These are phyloP conservation scores for Morus bassanus DNA, from an alignment of 2,797 vertebrate species.

Conservation along the genomic window DNA sequence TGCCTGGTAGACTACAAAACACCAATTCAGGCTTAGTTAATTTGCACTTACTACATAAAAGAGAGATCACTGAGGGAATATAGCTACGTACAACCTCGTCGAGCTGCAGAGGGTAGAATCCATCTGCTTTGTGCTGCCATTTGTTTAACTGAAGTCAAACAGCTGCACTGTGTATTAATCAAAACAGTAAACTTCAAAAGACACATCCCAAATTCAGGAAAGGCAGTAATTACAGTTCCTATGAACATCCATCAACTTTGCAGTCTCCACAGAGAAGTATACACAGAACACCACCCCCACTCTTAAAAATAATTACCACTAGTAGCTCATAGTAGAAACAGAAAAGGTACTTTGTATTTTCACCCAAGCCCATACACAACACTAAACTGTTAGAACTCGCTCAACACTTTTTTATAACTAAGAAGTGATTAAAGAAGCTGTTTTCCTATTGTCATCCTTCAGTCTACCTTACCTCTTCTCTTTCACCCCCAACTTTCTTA, in stretches of 20 bases:
- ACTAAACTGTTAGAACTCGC: not conserved
- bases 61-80: not conserved
- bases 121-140: not conserved
- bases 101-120: not conserved
- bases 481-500: not conserved
- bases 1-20: not conserved
- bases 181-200: not conserved
- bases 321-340: not conserved
- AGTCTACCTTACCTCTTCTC: not conserved
- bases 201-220: not conserved
- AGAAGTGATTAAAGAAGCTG: not conserved
- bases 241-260: not conserved
- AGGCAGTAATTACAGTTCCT: not conserved
- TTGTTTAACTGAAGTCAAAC: not conserved
- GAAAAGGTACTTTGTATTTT: not conserved
- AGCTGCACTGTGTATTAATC: not conserved
- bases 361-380: not conserved
- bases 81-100: not conserved
- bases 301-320: not conserved
- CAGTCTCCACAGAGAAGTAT: not conserved
- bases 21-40: not conserved
- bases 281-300: not conserved
- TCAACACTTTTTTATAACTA: not conserved
- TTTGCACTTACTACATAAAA: constrained; percentile 7
- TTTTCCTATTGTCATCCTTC: not conserved